Base-by-base conservation (phyloP, 1,140 invertebrate species). In the Aphelenchoides besseyi region DNA sequence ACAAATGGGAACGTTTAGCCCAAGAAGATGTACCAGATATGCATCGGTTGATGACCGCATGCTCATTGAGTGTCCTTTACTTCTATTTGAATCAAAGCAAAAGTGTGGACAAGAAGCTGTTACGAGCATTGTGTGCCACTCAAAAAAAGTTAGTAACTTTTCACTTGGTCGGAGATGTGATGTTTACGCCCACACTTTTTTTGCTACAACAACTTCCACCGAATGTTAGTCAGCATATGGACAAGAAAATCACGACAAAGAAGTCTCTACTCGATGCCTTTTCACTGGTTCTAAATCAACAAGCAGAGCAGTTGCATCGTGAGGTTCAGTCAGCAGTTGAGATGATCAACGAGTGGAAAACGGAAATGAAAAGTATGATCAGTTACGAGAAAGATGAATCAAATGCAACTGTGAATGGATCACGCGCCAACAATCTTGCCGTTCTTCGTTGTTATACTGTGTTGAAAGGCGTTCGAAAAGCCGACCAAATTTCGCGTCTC, bases 91-190 rank as follows among this genome's bases (percentile, higher is more conserved):
- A 59, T 18, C 55, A 36, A 32, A 32, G 26, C 16, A 66, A 36
- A 28, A 88, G 87, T 53, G 87, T 88, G 72, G 92, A 95, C 79
- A 92, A 90, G 82, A 92, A 91, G 86, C 82, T 91, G 9, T 88
- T 91, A 57, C 91, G 89, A 86, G 85, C 87, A 69, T 76, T 93
- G 5, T 86, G 89, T 76, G 92, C 93, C 74, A 80, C 90, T 0
- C 90, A 92, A 82, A 90, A 89, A 85, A 92, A 91, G 87, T 89
- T 91, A 81, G 75, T 41, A 59, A 61, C 70, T 36, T 79, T 74
- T 62, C 61, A 62, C 52, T 32, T 81, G 18, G 37, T 70, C 23
- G 71, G 71, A 18, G 57, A 70, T 35, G 35, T 71, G 48, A 32
- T 63, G 57, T 75, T 30, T 32, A 72, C 75, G 16, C 71, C 71